Base-by-base conservation (phyloP, 2,797 vertebrate genomes). In the Spheniscus humboldti region DNA sequence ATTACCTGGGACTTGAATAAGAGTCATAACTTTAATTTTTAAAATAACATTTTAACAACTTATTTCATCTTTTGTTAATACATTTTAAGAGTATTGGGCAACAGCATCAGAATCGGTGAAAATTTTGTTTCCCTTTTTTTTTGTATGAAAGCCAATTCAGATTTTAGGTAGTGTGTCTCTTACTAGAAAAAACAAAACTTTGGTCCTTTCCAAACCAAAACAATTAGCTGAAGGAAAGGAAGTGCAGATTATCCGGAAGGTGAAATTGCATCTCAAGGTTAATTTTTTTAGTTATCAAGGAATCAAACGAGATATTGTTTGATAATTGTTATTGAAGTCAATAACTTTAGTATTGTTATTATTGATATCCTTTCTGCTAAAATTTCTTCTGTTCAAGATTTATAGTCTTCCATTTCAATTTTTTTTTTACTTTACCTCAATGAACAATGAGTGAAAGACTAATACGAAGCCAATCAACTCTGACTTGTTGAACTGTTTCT, bases 121-220 rank as follows among this genome's bases (percentile, higher is more conserved):
- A 37, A 19, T 5, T 17, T 50, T 41, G 2, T 18, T 18, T 4
- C 3, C 2, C 2, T 19, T 5, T 15, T 5, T 11, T 5, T 55
- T 64, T 35, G 27, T 13, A 2, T 4, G 25, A 79, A 86, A 76
- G 17, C 9, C 15, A 73, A 55, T 43, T 79, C 12, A 64, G 23
- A 35, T 57, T 87, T 87, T 53, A 76, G 28, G 4, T 15, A 60
- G 12, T 43, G 8, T 31, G 18, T 30, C 8, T 24, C 10, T 43
- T 66, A 30, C 4, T 25, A 59, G 35, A 59, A 88, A 78, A 18
- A 3, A 4, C 6, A 27, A 57, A 72, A 57, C 19, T 63, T 47
- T 71, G 8, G 4, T 62, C 18, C 12, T n/a, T 71, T 83, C 62
- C 18, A 64, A 69, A 88, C 75, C 24, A 67, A 79, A 95, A 73